phyloP scores from a whole-genome alignment of 2,888 invertebrate species.

The Embidobia sp. region DNA sequence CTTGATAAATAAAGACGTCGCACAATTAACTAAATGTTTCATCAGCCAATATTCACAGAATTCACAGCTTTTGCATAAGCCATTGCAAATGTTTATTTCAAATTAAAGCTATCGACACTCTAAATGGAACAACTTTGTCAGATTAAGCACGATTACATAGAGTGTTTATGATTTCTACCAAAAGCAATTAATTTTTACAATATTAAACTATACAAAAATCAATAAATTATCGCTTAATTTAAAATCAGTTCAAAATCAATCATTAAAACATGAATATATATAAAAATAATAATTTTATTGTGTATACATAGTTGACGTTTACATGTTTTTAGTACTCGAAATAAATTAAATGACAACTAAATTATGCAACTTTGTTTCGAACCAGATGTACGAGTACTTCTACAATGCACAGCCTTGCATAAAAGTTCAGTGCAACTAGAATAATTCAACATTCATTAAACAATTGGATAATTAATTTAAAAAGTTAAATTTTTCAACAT shows the following conservation, averaged over 20 bases:
- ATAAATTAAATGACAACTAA: background rate
- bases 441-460: too few species aligned
- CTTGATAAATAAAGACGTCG: conserved; percentile 36
- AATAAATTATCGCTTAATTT: too few species aligned
- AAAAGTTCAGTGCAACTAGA: too few species aligned
- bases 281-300: too few species aligned
- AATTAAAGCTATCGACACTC: conserved; percentile 22
- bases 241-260: too few species aligned
- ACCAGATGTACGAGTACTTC: conserved; percentile 29
- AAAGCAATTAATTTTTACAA: too few species aligned
- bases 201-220: too few species aligned
- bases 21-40: conserved; percentile 14
- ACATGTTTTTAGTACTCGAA: background rate
- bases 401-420: conserved; percentile 53
- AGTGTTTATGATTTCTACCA: conserved; percentile 8
- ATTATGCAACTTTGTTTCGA: background rate
- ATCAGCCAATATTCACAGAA: conserved; percentile 35
- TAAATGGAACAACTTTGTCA: background rate
- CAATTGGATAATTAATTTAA: too few species aligned
- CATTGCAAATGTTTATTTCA: background rate
- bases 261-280: too few species aligned
- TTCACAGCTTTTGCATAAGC: background rate
- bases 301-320: too few species aligned
- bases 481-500: too few species aligned
- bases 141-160: conserved; percentile 51